A percentile compares a stretch with the other conserved stretches of the same genome.
phyloP scores from a whole-genome alignment of 53 echinoderm and acorn worm genomes.

The Astropecten irregularis region DNA sequence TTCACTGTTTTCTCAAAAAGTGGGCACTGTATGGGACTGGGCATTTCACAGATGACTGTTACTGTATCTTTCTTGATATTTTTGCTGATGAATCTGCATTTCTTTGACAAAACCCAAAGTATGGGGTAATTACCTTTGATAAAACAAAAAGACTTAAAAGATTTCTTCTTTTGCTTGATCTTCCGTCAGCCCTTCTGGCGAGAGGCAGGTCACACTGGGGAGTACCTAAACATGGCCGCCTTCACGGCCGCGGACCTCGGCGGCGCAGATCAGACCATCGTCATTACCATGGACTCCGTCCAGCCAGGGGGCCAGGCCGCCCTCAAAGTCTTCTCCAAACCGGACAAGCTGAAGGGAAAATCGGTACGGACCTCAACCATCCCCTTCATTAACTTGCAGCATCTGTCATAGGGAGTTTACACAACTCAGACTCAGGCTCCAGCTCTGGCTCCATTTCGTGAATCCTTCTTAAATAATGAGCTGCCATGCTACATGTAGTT shows the following conservation, averaged over 20 bases:
- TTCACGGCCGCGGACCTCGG: background rate
- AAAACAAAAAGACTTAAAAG: no score
- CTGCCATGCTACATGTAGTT: background rate
- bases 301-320: slow-evolving; percentile 31
- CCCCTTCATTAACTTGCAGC: background rate
- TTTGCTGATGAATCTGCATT: no score
- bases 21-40: no score
- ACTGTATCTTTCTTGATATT: no score
- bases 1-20: no score
- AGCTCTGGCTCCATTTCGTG: no score
- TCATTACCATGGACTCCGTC: slow-evolving; percentile 18
- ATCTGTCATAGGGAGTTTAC: background rate
- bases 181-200: slow-evolving; percentile 74
- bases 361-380: slow-evolving; percentile 17
- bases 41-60: no score
- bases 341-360: slow-evolving; percentile 16
- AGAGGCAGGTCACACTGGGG: slow-evolving; percentile 74
- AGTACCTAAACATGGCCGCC: slow-evolving; percentile 75
- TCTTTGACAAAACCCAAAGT: no score
- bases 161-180: no score
- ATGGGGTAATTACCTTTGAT: no score
- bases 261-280: background rate
- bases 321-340: background rate
- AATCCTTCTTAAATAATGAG: no score
- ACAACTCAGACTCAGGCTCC: no score